These are phyloP conservation scores for Macrostomum cliftonense DNA, from an alignment of 2,888 invertebrate species.

Conservation along the genomic window DNA sequence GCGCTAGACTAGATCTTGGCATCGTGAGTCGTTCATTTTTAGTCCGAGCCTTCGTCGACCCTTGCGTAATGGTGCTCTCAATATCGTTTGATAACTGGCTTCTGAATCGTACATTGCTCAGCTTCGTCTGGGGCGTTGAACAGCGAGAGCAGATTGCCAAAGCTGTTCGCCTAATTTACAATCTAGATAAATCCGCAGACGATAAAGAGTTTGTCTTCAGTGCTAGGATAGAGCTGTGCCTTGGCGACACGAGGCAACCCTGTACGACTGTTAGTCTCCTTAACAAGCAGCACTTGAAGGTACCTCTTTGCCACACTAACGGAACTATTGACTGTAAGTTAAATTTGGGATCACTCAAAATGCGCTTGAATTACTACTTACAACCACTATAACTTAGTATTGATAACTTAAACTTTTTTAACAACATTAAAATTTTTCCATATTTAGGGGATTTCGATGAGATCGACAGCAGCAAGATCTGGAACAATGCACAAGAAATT, in stretches of 20 bases:
- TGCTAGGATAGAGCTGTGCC: not conserved
- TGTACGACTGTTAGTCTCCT: not conserved
- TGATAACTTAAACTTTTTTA: too few relatives aligned
- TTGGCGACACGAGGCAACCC: not conserved
- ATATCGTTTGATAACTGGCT: conserved; percentile 3
- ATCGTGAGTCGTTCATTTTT: conserved; percentile 3
- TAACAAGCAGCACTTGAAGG: not conserved
- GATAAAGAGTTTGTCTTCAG: not conserved
- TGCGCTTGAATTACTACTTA: too few relatives aligned
- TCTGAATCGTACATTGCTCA: not conserved
- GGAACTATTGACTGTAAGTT: conserved; percentile 2
- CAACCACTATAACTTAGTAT: too few relatives aligned
- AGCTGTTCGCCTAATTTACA: not conserved
- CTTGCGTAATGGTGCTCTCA: conserved; percentile 1
- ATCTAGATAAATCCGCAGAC: not conserved
- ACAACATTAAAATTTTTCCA: too few relatives aligned
- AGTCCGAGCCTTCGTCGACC: conserved; percentile 1
- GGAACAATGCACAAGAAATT: too few relatives aligned
- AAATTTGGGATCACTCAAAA: not conserved
- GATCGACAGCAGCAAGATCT: too few relatives aligned
- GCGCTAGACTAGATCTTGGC: conserved; percentile 9
- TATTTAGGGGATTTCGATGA: too few relatives aligned
- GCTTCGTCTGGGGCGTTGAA: conserved; percentile 1
- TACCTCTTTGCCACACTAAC: not conserved
- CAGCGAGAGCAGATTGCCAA: conserved; percentile 1